These are phyloP conservation scores for Conops quadrifasciatus DNA, from an alignment of 2,888 invertebrate genomes.

Conservation along the genomic window DNA sequence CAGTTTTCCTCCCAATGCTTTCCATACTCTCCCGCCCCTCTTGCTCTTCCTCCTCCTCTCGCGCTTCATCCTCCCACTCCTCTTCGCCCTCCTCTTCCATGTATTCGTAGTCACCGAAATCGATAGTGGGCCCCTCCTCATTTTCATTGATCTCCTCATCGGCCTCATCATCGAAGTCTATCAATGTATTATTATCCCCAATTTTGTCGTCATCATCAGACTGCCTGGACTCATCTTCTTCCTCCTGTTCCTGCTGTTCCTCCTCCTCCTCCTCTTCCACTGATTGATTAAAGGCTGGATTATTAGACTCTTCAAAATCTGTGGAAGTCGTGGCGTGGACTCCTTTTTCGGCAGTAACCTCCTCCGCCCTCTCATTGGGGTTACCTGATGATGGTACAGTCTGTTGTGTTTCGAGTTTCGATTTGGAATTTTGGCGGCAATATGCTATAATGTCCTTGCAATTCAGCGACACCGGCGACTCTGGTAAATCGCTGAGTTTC, in stretches of 20 bases:
- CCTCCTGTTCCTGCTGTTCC: constrained; percentile 1
- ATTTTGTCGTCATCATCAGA: constrained; percentile 15
- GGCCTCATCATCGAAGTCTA: constrained; percentile 23
- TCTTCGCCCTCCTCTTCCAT: constrained; percentile 35
- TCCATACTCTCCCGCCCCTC: neutral
- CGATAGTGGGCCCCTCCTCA: constrained; percentile 45
- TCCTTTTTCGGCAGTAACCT: neutral
- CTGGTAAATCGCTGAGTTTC: constrained; percentile 40
- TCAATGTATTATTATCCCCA: constrained; percentile 17
- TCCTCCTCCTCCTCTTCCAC: no score
- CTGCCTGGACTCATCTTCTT: constrained; percentile 1
- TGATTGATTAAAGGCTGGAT: no score
- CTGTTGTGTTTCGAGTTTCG: neutral
- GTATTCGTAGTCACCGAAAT: constrained; percentile 45
- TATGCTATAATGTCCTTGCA: constrained; percentile 45
- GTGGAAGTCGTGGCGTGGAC: neutral
- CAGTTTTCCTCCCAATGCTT: neutral
- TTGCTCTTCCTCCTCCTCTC: neutral
- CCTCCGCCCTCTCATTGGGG: neutral
- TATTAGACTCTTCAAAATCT: no score
- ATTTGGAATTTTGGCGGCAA: constrained; percentile 36
- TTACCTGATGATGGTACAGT: no score
- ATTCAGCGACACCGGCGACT: constrained; percentile 42
- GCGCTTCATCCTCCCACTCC: neutral
- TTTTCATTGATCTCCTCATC: constrained; percentile 42